Evolutionary conservation across 2,888 invertebrate genomes (phyloP), one percentile per base, ranked within the genome.

Genomic region (Tetanocera ferruginea): DNA sequence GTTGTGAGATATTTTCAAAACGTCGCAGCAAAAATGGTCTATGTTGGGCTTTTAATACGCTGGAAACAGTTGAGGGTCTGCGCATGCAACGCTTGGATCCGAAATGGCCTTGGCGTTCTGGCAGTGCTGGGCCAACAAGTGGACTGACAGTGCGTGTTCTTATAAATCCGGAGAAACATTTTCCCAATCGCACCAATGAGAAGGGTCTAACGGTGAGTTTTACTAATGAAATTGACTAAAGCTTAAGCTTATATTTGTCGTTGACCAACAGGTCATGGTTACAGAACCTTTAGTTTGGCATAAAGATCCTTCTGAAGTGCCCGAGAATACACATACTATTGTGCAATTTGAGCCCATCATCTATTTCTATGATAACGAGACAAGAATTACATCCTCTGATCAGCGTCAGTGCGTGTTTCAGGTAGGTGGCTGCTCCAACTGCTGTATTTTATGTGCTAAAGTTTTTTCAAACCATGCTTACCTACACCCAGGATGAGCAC

Each of bases 41-140:
- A 11, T 91, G 91, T 78, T 90, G 90, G 86, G 84, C 91, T 0
- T 91, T 91, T 82, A 91, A 91, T 84, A 88, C 91, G 0, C 84
- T 88, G 14, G 86, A 89, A 57, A 86, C 86, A 2, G 83, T 79
- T 0, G 85, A 85, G 11, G 86, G 85, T 2, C 82, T 80, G 23
- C 82, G 81, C 5, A 85, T 81, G 83, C 80, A 84, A 51, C 77
- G 81, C 2, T 17, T 78, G 3, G 86, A 86, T 82, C 80, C 83
- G 0, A 74, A 83, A 71, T 88, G 86, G 85, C 88, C 88, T 0
- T 87, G 84, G 85, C 84, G 84, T 11, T 85, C 85, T 0, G 86
- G 87, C 0, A 83, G 83, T 1, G 84, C 85, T 0, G 88, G 88
- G 0, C 85, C 88, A 0, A 78, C 57, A 66, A 89, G 85, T 67